phyloP scores from a whole-genome alignment of 2,797 vertebrate species.

The Coendou prehensilis region DNA sequence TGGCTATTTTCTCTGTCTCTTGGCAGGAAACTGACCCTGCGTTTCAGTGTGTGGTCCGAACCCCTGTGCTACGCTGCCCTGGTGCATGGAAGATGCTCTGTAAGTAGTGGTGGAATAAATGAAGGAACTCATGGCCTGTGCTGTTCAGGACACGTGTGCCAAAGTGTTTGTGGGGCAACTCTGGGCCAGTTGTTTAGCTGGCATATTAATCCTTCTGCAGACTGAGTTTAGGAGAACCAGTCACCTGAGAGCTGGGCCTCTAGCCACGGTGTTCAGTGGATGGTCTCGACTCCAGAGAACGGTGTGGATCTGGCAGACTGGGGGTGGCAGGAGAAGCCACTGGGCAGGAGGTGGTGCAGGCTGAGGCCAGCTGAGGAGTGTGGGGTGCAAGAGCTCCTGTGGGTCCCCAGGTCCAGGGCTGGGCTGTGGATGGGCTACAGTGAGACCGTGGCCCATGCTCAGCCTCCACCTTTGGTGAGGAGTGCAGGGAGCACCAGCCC shows the following conservation, averaged over 20 bases:
- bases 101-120: neutral
- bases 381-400: neutral
- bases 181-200: neutral
- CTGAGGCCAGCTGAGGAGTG: neutral
- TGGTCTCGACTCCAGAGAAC: neutral
- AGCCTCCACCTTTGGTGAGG: neutral
- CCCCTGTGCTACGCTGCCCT: neutral
- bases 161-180: neutral
- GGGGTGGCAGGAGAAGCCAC: fast-evolving
- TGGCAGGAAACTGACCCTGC: neutral
- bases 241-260: neutral
- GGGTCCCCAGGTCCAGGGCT: fast-evolving
- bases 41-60: neutral
- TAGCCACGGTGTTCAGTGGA: neutral
- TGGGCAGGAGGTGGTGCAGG: neutral
- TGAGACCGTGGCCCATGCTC: neutral
- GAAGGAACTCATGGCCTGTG: fast-evolving
- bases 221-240: neutral
- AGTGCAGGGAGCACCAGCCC: too few species aligned
- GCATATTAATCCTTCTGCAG: neutral
- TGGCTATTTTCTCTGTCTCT: neutral
- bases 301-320: too few species aligned
- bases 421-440: fast-evolving
- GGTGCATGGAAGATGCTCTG: neutral
- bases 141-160: neutral